Base-by-base conservation (phyloP, 2,113 vertebrate species). In the Capreolus pygargus region DNA sequence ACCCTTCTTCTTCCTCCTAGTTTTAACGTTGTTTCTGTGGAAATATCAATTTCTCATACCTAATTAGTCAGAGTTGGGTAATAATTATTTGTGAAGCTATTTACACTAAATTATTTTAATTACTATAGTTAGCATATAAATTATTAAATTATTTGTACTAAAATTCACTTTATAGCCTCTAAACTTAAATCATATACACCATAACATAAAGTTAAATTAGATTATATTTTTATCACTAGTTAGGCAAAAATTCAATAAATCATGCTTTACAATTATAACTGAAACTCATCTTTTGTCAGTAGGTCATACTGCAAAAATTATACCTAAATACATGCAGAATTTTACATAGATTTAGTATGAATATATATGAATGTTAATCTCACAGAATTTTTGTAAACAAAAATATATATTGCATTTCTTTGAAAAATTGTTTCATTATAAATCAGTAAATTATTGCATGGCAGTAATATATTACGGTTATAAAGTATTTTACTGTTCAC, bases 151-250 rank as follows among this genome's bases (percentile, higher is more conserved):
- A 74, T 58, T 81, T 94, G 4, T 57, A 84, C 15, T 64, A 86
- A 93, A 96, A 89, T 67, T 85, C 19, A 79, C 39, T 84, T 95
- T 27, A 47, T 57, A 74, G 33, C 4, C n/a, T 86, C 64, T 78
- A 85, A 70, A 89, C n/a, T 91, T 83, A 70, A 45, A 55, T 81
- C 13, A 52, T 30, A 61, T 30, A 27, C 4, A 47, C 7, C 19
- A 91, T 57, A 86, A 83, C 60, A 87, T 82, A 74, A n/a, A 93
- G 57, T 70, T 60, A 85, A 61, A 30, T 81, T 94, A 83, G 52
- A 28, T 89, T 90, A 57, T 84, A 76, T 57, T 94, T 95, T 94
- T 90, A 83, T 94, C 43, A 96, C 3, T 25, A 36, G 14, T n/a
- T 30, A 74, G 27, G 30, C 39, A 94, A 93, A 82, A 12, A 78